Evolutionary conservation across 2,113 vertebrate species (phyloP), one percentile per base, ranked within the genome.

Genomic region (Osmerus mordax): DNA sequence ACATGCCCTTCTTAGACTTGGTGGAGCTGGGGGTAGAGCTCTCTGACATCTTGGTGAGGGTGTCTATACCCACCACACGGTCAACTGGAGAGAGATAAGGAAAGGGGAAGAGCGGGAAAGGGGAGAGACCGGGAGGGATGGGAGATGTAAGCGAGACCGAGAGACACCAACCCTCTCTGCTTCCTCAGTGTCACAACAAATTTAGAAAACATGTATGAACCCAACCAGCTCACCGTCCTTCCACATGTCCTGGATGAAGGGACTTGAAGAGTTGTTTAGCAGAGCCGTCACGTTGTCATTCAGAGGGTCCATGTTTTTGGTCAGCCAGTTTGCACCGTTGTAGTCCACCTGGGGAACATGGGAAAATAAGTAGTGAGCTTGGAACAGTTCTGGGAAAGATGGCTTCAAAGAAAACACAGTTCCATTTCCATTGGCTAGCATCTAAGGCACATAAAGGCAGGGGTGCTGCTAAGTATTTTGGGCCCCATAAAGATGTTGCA

Each of bases 1-100:
- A 99, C 97, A 98, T 99, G 76, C 97, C 97, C 72, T 99, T 99
- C 87, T 99, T 99, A 67, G 97, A 95, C 81, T 98, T 99, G 36
- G 96, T 97, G 71, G 91, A 78, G 0, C 95, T 95, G 25, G 94
- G 94, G 16, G 83, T 88, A 0, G 95, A 94, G 73, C 95, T 97
- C 87, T 98, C 95, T 0, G 94, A 95, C 96, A 98, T 97, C 90
- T 98, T 98, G 67, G 94, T 94, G 80, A 98, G 95, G 75, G 97
- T 97, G 67, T 99, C 96, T 87, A 99, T 89, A 32, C 96, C 96
- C 76, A 99, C 97, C 4, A 99, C 96, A 8, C 95, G 95, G 78
- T 99, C 97, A 86, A 82, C 97, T 99, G 84, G 18, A 83, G 81
- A 0, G 59, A 60, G 66, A n/a, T 25, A 21, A 41, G 52, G 8